Percentiles rank a stretch among this genome's conserved stretches.
Conservation (phyloP, 2,113 vertebrate genomes). For the Clarias macrocephalus region DNA sequence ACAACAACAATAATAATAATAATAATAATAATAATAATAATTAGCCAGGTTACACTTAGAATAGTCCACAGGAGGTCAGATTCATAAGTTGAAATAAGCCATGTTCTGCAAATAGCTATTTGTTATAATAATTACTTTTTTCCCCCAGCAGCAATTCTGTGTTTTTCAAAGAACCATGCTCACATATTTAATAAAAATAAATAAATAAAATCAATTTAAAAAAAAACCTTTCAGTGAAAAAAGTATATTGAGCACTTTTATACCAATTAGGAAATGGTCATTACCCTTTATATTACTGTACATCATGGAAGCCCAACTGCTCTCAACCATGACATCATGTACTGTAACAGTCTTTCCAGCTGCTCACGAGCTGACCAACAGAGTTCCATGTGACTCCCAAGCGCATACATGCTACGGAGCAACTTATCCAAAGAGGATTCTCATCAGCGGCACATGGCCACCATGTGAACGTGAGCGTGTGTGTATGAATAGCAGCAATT, state of each 20-base stretch:
- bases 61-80: neutral
- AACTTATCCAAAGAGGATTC: neutral
- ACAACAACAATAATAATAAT: too few relatives aligned
- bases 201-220: neutral
- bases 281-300: neutral
- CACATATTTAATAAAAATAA: neutral
- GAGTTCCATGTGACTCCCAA: neutral
- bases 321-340: neutral
- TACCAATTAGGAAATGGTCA: neutral
- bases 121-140: neutral
- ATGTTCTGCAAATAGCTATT: neutral
- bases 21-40: too few relatives aligned
- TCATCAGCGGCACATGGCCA: slow-evolving; percentile 26
- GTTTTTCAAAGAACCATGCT: too few relatives aligned
- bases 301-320: neutral
- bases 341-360: neutral
- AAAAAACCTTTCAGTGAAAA: neutral
- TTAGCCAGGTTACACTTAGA: neutral
- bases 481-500: slow-evolving; percentile 32
- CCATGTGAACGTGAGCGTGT: slow-evolving; percentile 2
- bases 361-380: neutral
- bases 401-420: neutral
- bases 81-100: neutral
- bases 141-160: too few relatives aligned
- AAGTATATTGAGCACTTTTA: neutral